A percentile compares a stretch with the other conserved stretches of the same genome.
Conservation (phyloP, 2,888 invertebrate species). For the Rugalucina vietnamica region DNA sequence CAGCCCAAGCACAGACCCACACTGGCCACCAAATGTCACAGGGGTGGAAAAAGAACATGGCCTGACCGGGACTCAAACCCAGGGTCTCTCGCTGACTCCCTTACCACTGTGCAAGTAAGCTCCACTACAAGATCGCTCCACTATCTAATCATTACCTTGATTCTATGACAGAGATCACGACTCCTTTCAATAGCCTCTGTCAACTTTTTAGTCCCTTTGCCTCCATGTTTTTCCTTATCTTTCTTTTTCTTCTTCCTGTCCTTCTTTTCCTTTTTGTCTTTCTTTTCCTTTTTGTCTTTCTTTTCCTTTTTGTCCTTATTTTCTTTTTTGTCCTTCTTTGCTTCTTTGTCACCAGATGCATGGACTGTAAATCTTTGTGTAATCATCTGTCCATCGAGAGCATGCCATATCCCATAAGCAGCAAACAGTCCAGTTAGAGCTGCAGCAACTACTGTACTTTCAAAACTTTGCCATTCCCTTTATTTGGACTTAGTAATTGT, state of each 20-base stretch:
- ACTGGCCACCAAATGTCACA: too few species aligned
- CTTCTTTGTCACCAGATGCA: not conserved
- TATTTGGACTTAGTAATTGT: too few species aligned
- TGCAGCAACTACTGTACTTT: not conserved
- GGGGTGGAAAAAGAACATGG: too few species aligned
- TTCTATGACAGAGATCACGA: conserved; percentile 60
- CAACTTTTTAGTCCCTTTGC: conserved; percentile 16
- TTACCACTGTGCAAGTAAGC: too few species aligned
- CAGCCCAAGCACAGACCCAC: too few species aligned
- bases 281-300: conserved; percentile 34
- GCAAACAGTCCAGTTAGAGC: not conserved
- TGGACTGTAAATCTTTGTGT: not conserved
- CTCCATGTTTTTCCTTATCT: not conserved
- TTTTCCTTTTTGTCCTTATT: not conserved
- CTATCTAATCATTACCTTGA: too few species aligned
- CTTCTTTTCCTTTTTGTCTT: not conserved
- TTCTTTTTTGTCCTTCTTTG: not conserved
- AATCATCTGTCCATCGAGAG: not conserved
- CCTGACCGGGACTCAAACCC: too few species aligned
- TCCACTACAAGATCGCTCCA: too few species aligned
- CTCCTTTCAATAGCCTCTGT: conserved; percentile 57
- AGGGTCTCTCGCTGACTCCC: too few species aligned
- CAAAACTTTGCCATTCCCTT: not conserved
- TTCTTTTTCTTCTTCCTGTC: not conserved
- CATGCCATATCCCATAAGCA: not conserved